Base-by-base conservation (phyloP, 2,888 invertebrate genomes). In the Acanthopleura granulata region DNA sequence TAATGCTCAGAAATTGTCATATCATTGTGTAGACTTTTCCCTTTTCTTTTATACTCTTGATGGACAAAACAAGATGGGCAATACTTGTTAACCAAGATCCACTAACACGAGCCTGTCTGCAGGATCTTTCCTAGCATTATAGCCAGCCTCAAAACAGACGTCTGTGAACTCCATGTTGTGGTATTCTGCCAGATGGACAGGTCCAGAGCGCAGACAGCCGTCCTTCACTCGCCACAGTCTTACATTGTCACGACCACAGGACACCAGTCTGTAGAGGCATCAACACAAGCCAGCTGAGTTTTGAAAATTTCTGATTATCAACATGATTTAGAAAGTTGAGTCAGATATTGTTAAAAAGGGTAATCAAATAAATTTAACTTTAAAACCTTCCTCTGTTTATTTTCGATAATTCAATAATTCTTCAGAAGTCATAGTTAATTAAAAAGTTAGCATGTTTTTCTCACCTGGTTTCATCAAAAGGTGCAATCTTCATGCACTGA, bases 181-280 rank as follows among this genome's bases (percentile, higher is more conserved):
- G 79, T 89, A 86, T 76, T 89, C 88, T 25, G 85, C 88, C 14
- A 90, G 80, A 74, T 85, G 87, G 29, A 90, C 87, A 11, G 90
- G 88, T 6, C 89, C 89, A 73, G 90, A 90, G 70, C 89, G 76
- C 76, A 90, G 81, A 4, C 85, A 81, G 25, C 88, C 87, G 73
- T 89, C 89, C 77, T 88, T 89, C 40, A 90, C 84, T n/a, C 90
- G 79, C 90, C 90, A 90, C 72, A 90, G 77, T 18, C 90, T 83
- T 0, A 90, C 80, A 78, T 90, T 90, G 80, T 90, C 89, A 62
- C 87, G 83, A 0, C 90, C 90, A 85, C 90, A 90, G 0, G 90
- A 89, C 50, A 89, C 87, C 87, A 90, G 85, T 77, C 90, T 89
- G 74, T 0, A 71, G 71, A 72, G 27, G 57, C 9, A 40, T 40